Evolutionary conservation across 2,797 vertebrate species (phyloP), one percentile per base, ranked within the genome.

Genomic region (Pseudochromis fuscus): DNA sequence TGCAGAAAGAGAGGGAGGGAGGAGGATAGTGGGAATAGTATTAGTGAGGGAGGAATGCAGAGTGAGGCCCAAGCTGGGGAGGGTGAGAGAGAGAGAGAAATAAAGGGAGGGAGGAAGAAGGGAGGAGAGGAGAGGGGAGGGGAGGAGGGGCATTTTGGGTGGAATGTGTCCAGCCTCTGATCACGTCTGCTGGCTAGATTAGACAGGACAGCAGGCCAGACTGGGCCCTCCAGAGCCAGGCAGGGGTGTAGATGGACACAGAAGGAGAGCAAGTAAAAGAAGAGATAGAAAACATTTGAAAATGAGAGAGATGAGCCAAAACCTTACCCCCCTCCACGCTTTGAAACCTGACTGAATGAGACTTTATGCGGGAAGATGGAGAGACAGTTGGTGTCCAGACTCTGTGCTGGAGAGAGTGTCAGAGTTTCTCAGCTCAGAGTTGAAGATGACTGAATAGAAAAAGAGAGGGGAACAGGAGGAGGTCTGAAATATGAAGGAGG

Each of bases 131-230:
- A 30, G 30, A 57, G 60, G 45, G 58, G 48, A 49, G 58, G 48
- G 40, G 44, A 42, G 31, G 35, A 67, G 31, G 79, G 70, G 77
- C 56, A 46, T 82, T 85, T 79, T 83, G 77, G 85, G 71, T 91
- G 93, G 93, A 94, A 94, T 94, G 93, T 90, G 81, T 86, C 88
- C 85, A 86, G 88, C 61, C 89, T 94, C 89, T 93, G 89, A 94
- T 94, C 93, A 91, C 30, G 82, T 88, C 89, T 86, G 67, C 86
- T 80, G 80, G 82, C 62, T 79, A 86, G 91, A 92, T 94, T 92
- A 87, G 90, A 87, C 79, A 62, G 86, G 92, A 93, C 92, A 92
- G 90, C 82, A 37, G 70, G 70, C 75, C 83, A 79, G 81, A 67
- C 77, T 48, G 73, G 76, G 81, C 69, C 62, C 62, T 44, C 10